These are phyloP conservation scores for Verasper variegatus DNA, from an alignment of 2,113 vertebrate species.

Conservation along the genomic window DNA sequence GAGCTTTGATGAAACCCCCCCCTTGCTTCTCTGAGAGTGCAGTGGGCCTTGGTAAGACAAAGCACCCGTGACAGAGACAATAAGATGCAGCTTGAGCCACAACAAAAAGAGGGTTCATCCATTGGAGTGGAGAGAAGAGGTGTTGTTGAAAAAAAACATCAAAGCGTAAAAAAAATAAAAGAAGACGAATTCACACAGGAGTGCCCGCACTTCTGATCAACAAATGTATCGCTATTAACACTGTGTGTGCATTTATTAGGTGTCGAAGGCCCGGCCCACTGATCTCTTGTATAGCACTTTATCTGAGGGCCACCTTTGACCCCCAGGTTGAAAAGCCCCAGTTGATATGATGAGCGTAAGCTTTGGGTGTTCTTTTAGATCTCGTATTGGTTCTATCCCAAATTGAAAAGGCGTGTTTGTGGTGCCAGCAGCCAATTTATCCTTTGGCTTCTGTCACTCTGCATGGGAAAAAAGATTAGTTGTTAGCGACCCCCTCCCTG, in stretches of 20 bases:
- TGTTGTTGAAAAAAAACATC: constrained; percentile 74
- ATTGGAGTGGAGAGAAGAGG: constrained; percentile 76
- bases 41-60: constrained; percentile 94
- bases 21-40: constrained; percentile 88
- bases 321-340: constrained; percentile 89
- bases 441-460: constrained; percentile 88
- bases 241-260: constrained; percentile 68
- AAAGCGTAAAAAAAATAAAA: constrained; percentile 64
- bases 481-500: constrained; percentile 73
- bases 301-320: constrained; percentile 97
- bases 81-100: constrained; percentile 91
- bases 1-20: constrained; percentile 93
- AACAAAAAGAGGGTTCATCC: constrained; percentile 85
- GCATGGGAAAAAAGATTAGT: constrained; percentile 97
- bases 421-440: constrained; percentile 92
- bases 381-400: constrained; percentile 88
- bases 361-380: constrained; percentile 93
- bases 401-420: constrained; percentile 92
- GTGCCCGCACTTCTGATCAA: constrained; percentile 64
- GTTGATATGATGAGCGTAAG: constrained; percentile 91
- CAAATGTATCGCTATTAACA: constrained; percentile 77
- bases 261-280: constrained; percentile 85
- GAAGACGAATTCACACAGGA: constrained; percentile 83
- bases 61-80: constrained; percentile 98
- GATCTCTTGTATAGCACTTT: constrained; percentile 98